phyloP scores from a whole-genome alignment of 2,113 vertebrate genomes.

The Glaucomys volans region DNA sequence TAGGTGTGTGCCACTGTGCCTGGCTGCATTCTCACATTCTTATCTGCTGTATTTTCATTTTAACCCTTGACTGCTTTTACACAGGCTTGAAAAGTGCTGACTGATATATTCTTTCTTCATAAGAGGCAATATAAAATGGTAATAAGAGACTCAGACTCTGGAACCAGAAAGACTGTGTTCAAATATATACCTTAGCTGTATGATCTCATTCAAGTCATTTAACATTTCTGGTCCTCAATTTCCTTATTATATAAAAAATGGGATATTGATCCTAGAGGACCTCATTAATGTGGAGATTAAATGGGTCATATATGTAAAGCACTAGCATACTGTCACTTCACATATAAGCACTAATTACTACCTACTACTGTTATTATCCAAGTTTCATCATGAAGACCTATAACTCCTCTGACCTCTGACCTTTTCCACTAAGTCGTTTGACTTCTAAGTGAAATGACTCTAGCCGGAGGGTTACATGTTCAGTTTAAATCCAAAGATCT shows the following conservation, averaged over 20 bases:
- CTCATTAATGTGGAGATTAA: not conserved
- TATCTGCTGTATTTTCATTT: not conserved
- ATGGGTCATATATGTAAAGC: not conserved
- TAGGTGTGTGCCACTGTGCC: not conserved
- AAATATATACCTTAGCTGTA: not conserved
- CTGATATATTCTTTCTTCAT: not conserved
- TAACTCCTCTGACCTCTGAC: not conserved
- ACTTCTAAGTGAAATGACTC: not conserved
- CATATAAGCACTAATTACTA: not conserved
- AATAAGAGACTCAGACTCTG: not conserved
- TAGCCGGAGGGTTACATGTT: not conserved
- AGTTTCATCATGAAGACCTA: not conserved
- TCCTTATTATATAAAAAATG: not conserved
- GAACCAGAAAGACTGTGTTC: not conserved
- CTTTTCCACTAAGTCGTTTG: not conserved
- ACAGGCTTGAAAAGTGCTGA: not conserved
- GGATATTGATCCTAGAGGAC: not conserved
- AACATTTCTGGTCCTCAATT: not conserved
- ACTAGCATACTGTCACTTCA: not conserved
- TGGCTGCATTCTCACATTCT: not conserved
- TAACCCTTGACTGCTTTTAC: not conserved
- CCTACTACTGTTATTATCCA: not conserved
- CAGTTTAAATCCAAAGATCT: conserved; percentile 20
- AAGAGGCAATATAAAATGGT: not conserved
- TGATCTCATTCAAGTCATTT: not conserved